Percentiles rank a stretch among this genome's conserved stretches.
These are phyloP conservation scores for Agrilus mali DNA, from an alignment of 2,888 invertebrate genomes.

Conservation along the genomic window DNA sequence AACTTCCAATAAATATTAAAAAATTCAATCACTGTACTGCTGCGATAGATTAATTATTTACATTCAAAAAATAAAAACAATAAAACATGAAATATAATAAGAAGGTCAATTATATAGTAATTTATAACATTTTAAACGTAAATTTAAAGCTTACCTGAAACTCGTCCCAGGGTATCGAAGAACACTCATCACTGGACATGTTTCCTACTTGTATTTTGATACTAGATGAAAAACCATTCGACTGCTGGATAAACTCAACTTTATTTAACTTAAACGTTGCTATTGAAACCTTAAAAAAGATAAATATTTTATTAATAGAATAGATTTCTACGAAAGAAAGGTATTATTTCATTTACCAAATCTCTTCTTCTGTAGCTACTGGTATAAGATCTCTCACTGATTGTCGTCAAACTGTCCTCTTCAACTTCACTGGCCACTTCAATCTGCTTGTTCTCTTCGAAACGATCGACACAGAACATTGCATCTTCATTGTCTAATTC, in stretches of 20 bases:
- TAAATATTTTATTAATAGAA: slow-evolving; percentile 1
- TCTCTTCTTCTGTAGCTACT: slow-evolving; percentile 70
- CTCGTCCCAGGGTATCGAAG: slow-evolving; percentile 86
- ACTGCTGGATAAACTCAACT: slow-evolving; percentile 61
- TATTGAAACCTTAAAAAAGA: slow-evolving; percentile 36
- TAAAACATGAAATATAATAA: slow-evolving; percentile 10
- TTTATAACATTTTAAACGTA: slow-evolving; percentile 1
- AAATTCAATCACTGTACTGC: too few relatives aligned
- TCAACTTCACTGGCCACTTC: slow-evolving; percentile 80
- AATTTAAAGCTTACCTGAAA: slow-evolving; percentile 57
- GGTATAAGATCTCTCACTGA: slow-evolving; percentile 71
- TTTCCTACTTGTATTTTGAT: slow-evolving; percentile 58
- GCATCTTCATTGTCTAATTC: slow-evolving; percentile 56
- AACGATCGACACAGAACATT: slow-evolving; percentile 44
- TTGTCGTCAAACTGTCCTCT: slow-evolving; percentile 57
- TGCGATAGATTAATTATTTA: background rate
- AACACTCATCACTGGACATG: slow-evolving; percentile 69
- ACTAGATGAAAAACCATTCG: slow-evolving; percentile 50
- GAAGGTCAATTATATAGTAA: slow-evolving; percentile 8
- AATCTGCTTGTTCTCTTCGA: slow-evolving; percentile 26
- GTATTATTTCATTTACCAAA: slow-evolving; percentile 40
- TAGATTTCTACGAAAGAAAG: background rate
- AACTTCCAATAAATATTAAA: too few relatives aligned
- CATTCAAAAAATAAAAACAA: background rate
- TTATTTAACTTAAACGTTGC: slow-evolving; percentile 58